A percentile compares a stretch with the other conserved stretches of the same genome.
phyloP scores from a whole-genome alignment of 2,797 vertebrate genomes.

The Anguilla marmorata region DNA sequence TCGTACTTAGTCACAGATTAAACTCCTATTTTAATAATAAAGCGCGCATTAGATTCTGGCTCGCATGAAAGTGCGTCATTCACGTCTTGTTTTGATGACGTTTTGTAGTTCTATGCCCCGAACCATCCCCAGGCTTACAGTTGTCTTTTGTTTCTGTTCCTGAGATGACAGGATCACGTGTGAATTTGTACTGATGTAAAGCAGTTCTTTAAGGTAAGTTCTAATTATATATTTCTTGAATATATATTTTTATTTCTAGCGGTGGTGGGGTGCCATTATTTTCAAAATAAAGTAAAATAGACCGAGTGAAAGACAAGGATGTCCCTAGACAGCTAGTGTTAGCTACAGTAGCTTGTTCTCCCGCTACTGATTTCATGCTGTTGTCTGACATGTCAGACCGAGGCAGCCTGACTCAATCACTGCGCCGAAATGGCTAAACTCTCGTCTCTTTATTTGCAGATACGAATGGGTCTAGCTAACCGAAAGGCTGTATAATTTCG shows the following conservation, averaged over 20 bases:
- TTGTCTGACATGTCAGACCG: not conserved
- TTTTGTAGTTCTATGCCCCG: not conserved
- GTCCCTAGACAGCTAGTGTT: not conserved
- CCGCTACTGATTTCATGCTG: not conserved
- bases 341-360: not conserved
- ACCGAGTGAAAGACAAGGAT: slow-evolving; percentile 1
- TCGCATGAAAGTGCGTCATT: not conserved
- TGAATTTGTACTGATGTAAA: not conserved
- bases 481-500: not conserved
- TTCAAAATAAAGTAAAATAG: not conserved
- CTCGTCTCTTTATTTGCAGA: not conserved
- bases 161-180: slow-evolving; percentile 12
- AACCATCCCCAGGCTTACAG: not conserved
- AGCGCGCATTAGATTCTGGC: too few relatives aligned
- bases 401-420: not conserved
- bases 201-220: not conserved
- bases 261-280: not conserved
- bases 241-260: not conserved
- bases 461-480: not conserved
- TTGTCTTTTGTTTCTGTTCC: slow-evolving; percentile 20
- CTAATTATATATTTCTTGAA: not conserved
- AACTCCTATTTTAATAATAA: too few relatives aligned
- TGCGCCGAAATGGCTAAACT: not conserved
- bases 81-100: slow-evolving; percentile 15
- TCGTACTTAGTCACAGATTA: too few relatives aligned